Evolutionary conservation across 2,113 vertebrate species (phyloP).

Genomic region (Seriola aureovittata): DNA sequence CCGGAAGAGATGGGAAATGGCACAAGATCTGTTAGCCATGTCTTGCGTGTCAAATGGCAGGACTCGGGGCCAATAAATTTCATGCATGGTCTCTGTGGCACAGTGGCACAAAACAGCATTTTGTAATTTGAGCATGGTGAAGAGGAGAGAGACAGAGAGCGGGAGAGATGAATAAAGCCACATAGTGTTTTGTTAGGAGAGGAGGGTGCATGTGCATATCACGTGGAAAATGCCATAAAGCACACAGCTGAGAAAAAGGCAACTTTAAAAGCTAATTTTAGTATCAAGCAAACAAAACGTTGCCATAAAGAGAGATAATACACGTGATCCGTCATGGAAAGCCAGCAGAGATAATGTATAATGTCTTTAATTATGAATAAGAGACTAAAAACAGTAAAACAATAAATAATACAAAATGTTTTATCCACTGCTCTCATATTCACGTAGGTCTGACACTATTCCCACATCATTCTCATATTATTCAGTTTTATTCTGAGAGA

Average conservation of each 20-base stretch:
- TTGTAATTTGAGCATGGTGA: constrained; percentile 59
- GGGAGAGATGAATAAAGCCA: constrained; percentile 34
- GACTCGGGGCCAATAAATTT: constrained; percentile 69
- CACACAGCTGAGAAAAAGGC: constrained; percentile 6
- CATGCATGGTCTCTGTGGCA: constrained; percentile 56
- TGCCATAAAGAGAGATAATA: constrained; percentile 10
- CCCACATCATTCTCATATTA: constrained; percentile 50
- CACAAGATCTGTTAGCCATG: constrained; percentile 70
- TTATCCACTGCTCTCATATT: constrained; percentile 38
- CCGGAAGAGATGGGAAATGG: constrained; percentile 65
- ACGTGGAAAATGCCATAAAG: constrained; percentile 20
- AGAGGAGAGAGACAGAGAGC: constrained; percentile 10
- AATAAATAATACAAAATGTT: constrained; percentile 73
- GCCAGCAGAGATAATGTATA: constrained; percentile 58
- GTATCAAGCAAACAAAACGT: constrained; percentile 9
- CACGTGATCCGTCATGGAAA: constrained; percentile 43
- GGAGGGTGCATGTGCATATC: constrained; percentile 7
- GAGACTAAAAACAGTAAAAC: constrained; percentile 50
- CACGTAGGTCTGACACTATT: constrained; percentile 37
- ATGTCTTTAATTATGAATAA: constrained; percentile 70
- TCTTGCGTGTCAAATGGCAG: constrained; percentile 70
- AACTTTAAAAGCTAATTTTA: constrained; percentile 4
- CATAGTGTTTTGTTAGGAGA: constrained; percentile 26
- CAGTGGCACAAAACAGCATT: constrained; percentile 48
- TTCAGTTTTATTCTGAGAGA: constrained; percentile 62